phyloP scores from a whole-genome alignment of 2,797 vertebrate genomes.

The Sorex maritimensis region DNA sequence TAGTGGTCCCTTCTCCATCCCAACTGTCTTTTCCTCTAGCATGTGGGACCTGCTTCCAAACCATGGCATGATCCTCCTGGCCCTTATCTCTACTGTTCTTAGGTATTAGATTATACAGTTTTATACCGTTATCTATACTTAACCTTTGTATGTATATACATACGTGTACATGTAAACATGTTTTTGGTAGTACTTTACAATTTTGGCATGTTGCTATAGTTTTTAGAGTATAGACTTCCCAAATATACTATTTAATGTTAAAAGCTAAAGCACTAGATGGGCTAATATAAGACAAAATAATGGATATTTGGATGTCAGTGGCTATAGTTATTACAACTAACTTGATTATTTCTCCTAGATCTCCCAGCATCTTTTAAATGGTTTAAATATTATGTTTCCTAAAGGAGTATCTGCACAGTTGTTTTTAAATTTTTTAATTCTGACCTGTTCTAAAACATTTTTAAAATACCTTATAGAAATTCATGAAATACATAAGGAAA shows the following conservation, averaged over 20 bases:
- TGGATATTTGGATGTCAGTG: neutral
- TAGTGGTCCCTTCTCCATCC: too few species aligned
- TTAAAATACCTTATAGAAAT: slow-evolving; percentile 53
- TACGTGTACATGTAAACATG: too few species aligned
- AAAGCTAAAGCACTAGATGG: slow-evolving; percentile 43
- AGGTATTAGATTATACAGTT: neutral
- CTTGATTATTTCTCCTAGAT: neutral
- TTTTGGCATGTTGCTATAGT: slow-evolving; percentile 23
- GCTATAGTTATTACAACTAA: slow-evolving; percentile 4
- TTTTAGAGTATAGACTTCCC: slow-evolving; percentile 53
- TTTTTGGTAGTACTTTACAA: slow-evolving; percentile 27
- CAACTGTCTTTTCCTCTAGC: too few species aligned
- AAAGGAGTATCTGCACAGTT: slow-evolving; percentile 28
- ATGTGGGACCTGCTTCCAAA: too few species aligned
- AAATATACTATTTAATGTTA: slow-evolving; percentile 21
- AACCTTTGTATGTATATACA: neutral
- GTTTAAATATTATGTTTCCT: slow-evolving; percentile 10
- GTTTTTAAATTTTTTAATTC: slow-evolving; percentile 69
- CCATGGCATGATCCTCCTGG: too few species aligned
- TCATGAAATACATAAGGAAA: slow-evolving; percentile 29
- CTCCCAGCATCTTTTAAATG: slow-evolving; percentile 22
- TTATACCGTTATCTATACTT: neutral
- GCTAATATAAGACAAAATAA: slow-evolving; percentile 36
- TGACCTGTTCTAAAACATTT: slow-evolving; percentile 47
- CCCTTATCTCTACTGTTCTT: too few species aligned